These are phyloP conservation scores for Aspidoscelis tigris DNA, from an alignment of 2,113 vertebrate species.

Conservation along the genomic window DNA sequence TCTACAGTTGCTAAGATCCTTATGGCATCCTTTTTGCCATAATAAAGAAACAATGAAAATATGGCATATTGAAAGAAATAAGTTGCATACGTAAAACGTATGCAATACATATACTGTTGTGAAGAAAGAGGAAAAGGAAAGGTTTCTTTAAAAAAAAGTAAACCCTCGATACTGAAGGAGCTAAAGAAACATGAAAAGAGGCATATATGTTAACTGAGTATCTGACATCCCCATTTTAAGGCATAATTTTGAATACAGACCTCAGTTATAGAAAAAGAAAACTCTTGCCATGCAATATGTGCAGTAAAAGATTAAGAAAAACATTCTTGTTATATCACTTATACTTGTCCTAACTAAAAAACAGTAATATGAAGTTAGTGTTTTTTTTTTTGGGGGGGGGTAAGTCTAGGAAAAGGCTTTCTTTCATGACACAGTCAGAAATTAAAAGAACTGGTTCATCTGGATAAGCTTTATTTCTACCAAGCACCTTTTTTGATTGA, in stretches of 20 bases:
- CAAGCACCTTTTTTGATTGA: conserved; percentile 28
- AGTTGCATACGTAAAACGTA: conserved; percentile 24
- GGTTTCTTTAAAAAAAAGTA: conserved; percentile 4
- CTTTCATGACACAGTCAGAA: conserved; percentile 21
- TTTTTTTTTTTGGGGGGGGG: background rate
- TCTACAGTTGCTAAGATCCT: conserved; percentile 21
- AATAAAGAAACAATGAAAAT: conserved; percentile 11
- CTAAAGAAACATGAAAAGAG: background rate
- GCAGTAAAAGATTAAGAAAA: background rate
- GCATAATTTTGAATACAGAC: background rate
- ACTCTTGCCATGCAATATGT: background rate
- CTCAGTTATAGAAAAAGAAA: background rate
- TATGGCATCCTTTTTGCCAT: conserved; percentile 15
- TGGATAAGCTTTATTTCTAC: conserved; percentile 37
- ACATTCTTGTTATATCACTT: background rate
- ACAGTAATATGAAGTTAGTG: background rate
- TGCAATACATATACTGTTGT: conserved; percentile 39
- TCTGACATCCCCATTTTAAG: background rate
- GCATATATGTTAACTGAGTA: conserved; percentile 3
- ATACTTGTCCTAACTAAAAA: background rate
- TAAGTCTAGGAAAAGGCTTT: conserved; percentile 9
- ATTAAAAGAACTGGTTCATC: conserved; percentile 21
- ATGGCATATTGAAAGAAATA: background rate
- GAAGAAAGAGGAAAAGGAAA: conserved; percentile 19
- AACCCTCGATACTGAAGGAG: background rate